phyloP scores from a whole-genome alignment of 1,140 invertebrate species.

The Zaprionus lachaisei region DNA sequence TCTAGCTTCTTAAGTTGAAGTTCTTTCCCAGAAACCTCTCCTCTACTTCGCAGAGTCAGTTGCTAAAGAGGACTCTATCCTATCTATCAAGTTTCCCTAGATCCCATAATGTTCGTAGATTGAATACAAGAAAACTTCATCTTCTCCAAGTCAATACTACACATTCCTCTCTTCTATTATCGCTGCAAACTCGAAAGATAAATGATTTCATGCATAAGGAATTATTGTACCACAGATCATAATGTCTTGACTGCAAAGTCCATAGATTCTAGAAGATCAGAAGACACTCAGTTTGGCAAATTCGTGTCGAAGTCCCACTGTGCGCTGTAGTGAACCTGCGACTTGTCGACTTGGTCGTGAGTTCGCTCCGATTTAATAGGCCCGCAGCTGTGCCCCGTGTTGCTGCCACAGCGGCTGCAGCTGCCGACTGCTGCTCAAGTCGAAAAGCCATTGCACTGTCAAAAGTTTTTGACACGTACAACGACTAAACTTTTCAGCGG shows the following conservation, averaged over 20 bases:
- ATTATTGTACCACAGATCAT: background rate
- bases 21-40: too few species aligned
- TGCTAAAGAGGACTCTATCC: too few species aligned
- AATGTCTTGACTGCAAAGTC: too few species aligned
- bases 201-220: background rate
- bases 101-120: background rate
- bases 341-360: slow-evolving; percentile 4
- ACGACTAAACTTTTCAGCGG: slow-evolving; percentile 66
- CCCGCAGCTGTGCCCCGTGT: slow-evolving; percentile 49
- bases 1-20: too few species aligned
- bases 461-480: slow-evolving; percentile 72
- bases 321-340: background rate
- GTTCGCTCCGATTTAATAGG: slow-evolving; percentile 45
- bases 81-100: too few species aligned
- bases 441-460: slow-evolving; percentile 61
- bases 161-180: background rate
- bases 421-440: slow-evolving; percentile 50
- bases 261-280: background rate
- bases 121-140: background rate
- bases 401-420: slow-evolving; percentile 25
- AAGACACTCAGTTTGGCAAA: background rate
- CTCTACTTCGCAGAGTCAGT: too few species aligned
- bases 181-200: background rate
- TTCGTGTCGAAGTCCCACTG: background rate
- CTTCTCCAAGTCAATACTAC: background rate